These are phyloP conservation scores for Agonopterix heracliana DNA, from an alignment of 2,888 invertebrate genomes.

Conservation along the genomic window DNA sequence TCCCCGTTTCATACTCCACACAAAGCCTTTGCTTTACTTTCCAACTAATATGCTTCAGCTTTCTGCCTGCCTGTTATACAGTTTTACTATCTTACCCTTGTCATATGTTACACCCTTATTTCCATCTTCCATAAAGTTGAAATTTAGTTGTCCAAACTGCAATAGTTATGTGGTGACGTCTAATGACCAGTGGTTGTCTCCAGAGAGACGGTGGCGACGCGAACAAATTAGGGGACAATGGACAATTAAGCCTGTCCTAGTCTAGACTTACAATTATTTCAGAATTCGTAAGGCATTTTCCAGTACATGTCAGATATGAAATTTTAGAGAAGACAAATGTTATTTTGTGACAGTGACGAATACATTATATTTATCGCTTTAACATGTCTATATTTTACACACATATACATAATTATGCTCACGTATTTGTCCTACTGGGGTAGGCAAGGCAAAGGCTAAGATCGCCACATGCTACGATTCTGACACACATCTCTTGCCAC, in stretches of 20 bases:
- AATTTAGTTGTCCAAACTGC: not conserved
- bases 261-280: constrained; percentile 26
- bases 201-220: constrained; percentile 32
- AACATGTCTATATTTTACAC: too few relatives aligned
- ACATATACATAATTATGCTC: too few relatives aligned
- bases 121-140: not conserved
- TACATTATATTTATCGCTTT: too few relatives aligned
- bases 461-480: too few relatives aligned
- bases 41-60: not conserved
- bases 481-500: too few relatives aligned
- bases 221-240: constrained; percentile 46
- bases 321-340: too few relatives aligned
- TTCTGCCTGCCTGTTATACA: not conserved
- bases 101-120: not conserved
- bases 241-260: constrained; percentile 36
- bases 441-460: too few relatives aligned
- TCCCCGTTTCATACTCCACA: too few relatives aligned
- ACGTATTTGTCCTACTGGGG: too few relatives aligned
- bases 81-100: too few relatives aligned
- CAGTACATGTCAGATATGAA: constrained; percentile 1
- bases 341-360: too few relatives aligned
- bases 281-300: constrained; percentile 18
- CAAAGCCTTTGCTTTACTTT: not conserved
- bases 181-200: constrained; percentile 30
- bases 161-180: not conserved